Base-by-base conservation (phyloP, 2,113 vertebrate species). In the Anolis sagrei region DNA sequence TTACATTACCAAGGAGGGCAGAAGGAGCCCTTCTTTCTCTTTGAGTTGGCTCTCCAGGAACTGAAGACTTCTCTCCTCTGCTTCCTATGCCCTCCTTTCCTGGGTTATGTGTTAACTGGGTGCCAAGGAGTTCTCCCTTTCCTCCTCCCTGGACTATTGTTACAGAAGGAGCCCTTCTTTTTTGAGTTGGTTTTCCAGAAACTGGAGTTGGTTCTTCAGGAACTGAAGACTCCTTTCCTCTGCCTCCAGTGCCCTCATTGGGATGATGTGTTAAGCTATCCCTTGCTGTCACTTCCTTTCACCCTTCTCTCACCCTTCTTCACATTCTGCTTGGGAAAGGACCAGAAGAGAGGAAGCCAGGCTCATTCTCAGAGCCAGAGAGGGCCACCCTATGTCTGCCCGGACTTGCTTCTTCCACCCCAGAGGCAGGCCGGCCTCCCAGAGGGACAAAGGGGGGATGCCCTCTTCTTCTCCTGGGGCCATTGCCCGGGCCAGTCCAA, bases 221-320 rank as follows among this genome's bases (percentile, higher is more conserved):
- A n/a, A n/a, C n/a, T n/a, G n/a, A n/a, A n/a, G n/a, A 44, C 39
- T 44, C 39, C 39, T 44, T 44, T 44, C 39, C 39, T 44, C 39
- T 44, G 39, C 39, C 39, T 44, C 39, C 39, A 44, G 97, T 99
- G 92, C n/a, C n/a, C n/a, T n/a, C n/a, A n/a, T n/a, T 98, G 91
- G 39, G 39, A 44, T 44, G 39, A 44, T 44, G 39, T 44, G 39
- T 44, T 44, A 44, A 44, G 39, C 39, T 5, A 44, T 44, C 39
- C 39, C 39, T 44, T 44, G 39, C 39, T 32, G n/a, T 25, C 5
- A 18, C 34, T 23, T n/a, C 9, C 3, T n/a, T 21, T 64, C 25
- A 23, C 61, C 25, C 19, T n/a, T n/a, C n/a, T n/a, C n/a, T n/a
- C n/a, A n/a, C n/a, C n/a, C n/a, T n/a, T n/a, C n/a, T n/a, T n/a